phyloP scores from a whole-genome alignment of 2,888 invertebrate species.

The Poecilus cupreus region DNA sequence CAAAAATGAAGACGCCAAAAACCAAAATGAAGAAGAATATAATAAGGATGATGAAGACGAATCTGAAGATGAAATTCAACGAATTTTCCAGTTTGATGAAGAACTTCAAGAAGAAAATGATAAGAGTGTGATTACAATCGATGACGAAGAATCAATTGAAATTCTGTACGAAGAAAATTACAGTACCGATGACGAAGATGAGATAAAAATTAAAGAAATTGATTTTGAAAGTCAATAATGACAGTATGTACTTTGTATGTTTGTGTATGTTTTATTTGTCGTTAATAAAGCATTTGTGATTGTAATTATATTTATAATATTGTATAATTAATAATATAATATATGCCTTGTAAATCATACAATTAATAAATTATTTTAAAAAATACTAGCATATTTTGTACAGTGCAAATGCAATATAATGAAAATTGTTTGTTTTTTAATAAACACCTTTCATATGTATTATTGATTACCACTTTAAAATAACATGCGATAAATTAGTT shows the following conservation, averaged over 20 bases:
- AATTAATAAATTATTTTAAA: no score
- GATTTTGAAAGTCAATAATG: neutral
- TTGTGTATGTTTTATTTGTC: neutral
- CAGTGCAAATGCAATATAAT: no score
- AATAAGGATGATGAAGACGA: slow-evolving; percentile 25
- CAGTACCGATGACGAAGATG: neutral
- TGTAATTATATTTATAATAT: neutral
- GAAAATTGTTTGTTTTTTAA: no score
- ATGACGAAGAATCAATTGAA: slow-evolving; percentile 8
- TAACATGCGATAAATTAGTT: no score
- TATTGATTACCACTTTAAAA: no score
- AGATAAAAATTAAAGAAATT: neutral
- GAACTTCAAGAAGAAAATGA: slow-evolving; percentile 14
- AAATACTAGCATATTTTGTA: no score
- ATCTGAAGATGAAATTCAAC: slow-evolving; percentile 12
- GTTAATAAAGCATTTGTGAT: no score
- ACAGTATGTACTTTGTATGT: neutral
- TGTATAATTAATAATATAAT: neutral
- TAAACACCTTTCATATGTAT: no score
- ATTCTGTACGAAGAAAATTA: neutral
- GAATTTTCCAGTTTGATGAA: slow-evolving; percentile 36
- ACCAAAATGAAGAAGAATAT: neutral
- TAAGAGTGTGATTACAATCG: neutral
- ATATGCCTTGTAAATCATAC: neutral
- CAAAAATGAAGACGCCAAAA: neutral